Evolutionary conservation across 2,113 vertebrate species (phyloP).

Genomic region (Siniperca knerii): DNA sequence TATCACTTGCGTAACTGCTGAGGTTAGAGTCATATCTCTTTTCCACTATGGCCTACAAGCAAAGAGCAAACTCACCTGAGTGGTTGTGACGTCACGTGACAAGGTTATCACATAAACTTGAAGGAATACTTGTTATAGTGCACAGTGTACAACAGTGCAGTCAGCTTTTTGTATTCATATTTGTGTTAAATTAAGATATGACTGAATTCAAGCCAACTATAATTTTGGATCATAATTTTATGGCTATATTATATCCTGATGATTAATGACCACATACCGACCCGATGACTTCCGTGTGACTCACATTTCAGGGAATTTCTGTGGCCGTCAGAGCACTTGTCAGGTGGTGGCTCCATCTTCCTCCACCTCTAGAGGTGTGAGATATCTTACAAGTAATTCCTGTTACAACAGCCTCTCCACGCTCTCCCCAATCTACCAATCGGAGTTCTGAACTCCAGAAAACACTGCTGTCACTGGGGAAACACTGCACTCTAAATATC

Average conservation of each 20-base stretch:
- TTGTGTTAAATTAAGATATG: background rate
- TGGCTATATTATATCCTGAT: constrained; percentile 4
- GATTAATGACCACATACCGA: constrained; percentile 29
- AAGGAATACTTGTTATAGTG: constrained; percentile 2
- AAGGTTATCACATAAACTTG: constrained; percentile 20
- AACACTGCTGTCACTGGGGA: constrained; percentile 56
- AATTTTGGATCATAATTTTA: background rate
- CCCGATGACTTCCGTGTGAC: constrained; percentile 38
- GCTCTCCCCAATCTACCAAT: constrained; percentile 34
- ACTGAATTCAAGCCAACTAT: background rate
- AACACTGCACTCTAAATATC: constrained; percentile 62
- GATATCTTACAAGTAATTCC: constrained; percentile 46
- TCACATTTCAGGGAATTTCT: constrained; percentile 67
- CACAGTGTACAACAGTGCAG: background rate
- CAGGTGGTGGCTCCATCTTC: constrained; percentile 39
- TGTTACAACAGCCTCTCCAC: constrained; percentile 34
- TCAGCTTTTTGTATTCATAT: constrained; percentile 7
- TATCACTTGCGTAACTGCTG: constrained; percentile 33
- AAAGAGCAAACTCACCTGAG: constrained; percentile 18
- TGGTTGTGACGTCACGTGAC: constrained; percentile 16
- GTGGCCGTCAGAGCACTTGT: constrained; percentile 55
- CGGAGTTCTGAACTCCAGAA: constrained; percentile 42
- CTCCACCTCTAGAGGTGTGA: constrained; percentile 65
- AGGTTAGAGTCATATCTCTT: constrained; percentile 27
- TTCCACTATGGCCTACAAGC: constrained; percentile 34